phyloP scores from a whole-genome alignment of 1,140 invertebrate genomes.

The Limonius californicus region DNA sequence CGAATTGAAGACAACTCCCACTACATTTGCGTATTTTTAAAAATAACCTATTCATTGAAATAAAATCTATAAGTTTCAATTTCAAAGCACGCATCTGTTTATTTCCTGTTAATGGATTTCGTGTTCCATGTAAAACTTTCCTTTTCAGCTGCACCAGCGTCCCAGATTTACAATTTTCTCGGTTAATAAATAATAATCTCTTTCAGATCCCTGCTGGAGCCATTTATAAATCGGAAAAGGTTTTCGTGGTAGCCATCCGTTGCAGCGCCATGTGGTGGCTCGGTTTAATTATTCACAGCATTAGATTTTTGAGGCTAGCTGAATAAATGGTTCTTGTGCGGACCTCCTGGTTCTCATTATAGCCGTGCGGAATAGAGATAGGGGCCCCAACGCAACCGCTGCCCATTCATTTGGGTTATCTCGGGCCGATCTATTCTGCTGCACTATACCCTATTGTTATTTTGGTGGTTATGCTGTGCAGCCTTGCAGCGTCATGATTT shows the following conservation, averaged over 20 bases:
- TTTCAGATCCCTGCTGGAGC: background rate
- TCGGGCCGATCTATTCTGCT: conserved; percentile 2
- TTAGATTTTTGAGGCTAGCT: background rate
- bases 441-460: conserved; percentile 7
- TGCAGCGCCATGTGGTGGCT: background rate
- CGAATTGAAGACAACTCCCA: too few species aligned
- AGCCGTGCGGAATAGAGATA: conserved; percentile 1
- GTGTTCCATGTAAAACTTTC: background rate
- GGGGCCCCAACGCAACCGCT: conserved; percentile 1
- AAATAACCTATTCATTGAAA: too few species aligned
- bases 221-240: background rate
- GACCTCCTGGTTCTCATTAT: conserved; percentile 10
- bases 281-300: conserved; percentile 8
- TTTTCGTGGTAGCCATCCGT: conserved; percentile 3
- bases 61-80: too few species aligned
- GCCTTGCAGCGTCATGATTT: conserved; percentile 7
- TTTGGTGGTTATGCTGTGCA: conserved; percentile 6
- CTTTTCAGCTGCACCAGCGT: background rate
- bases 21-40: too few species aligned
- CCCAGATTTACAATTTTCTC: background rate
- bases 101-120: background rate
- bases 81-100: too few species aligned
- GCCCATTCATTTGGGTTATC: conserved; percentile 10
- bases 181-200: conserved; percentile 7
- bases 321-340: conserved; percentile 1